A percentile compares a stretch with the other conserved stretches of the same genome.
Evolutionary conservation across 1,140 invertebrate species (phyloP).

Genomic region (Plutomurus gul): DNA sequence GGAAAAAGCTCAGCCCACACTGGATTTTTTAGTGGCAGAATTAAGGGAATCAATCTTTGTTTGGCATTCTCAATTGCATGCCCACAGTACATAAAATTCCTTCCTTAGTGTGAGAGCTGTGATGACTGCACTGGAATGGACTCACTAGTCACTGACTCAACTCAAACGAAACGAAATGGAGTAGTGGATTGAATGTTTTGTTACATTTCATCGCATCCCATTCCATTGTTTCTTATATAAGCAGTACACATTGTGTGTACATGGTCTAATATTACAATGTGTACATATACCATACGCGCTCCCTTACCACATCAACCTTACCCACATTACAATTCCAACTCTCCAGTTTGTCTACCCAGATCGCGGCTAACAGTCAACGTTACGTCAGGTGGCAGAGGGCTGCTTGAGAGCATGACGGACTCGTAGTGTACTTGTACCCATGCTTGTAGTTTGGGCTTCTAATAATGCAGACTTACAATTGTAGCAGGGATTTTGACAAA

Average conservation of each 20-base stretch:
- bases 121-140: background rate
- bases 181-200: background rate
- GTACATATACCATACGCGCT: no score
- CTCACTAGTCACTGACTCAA: background rate
- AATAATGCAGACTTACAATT: background rate
- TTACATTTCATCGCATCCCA: background rate
- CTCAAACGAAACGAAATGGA: background rate
- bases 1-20: constrained; percentile 3
- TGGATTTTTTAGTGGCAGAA: constrained; percentile 29
- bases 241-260: background rate
- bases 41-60: constrained; percentile 27
- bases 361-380: no score
- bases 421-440: background rate
- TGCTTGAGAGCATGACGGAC: background rate
- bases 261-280: no score
- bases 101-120: constrained; percentile 7
- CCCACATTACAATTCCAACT: no score
- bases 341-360: no score
- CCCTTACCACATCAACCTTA: no score
- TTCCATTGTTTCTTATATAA: background rate
- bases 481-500: constrained; percentile 24
- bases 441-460: background rate
- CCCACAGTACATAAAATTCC: constrained; percentile 21
- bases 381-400: no score
- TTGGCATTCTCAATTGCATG: constrained; percentile 28